Base-by-base conservation (phyloP, 1,140 invertebrate species). In the Bombus pascuorum region DNA sequence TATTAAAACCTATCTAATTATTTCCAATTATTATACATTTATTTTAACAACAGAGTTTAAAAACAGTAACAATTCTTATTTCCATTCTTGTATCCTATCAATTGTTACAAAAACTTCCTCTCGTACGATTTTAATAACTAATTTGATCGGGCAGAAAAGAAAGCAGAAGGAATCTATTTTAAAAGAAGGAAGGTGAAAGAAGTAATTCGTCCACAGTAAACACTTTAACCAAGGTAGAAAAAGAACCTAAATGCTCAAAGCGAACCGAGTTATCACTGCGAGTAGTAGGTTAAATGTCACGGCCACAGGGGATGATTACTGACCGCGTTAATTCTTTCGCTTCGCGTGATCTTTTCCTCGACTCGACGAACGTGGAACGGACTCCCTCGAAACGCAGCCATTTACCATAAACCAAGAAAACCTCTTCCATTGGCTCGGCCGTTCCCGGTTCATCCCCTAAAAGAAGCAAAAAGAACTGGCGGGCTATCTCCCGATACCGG, bases 321-420 rank as follows among this genome's bases (percentile, higher is more conserved):
- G 78, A 80, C 78, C 78, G 65, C 78, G 78, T 80, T 70, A 80
- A 80, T 80, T 80, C 65, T 80, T 80, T 80, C 65, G 78, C 78
- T 70, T 70, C 62, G 65, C 44, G 65, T 47, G 78, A 80, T 70
- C 65, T 76, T 73, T 78, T 79, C 62, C 65, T 47, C 65, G 34
- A 53, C 78, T 80, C 78, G 8, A 80, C 32, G 47, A 70, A 70
- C 42, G 78, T 8, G 44, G 39, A 47, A 44, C 65, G 44, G 34
- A 70, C 65, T 37, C 78, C 62, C 78, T 70, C 44, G 42, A 53
- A 80, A 70, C 65, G 18, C 39, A 13, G 42, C 78, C 78, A 37
- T 70, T 80, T 80, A 80, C 78, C 65, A 53, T 80, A 70, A 53
- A 80, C 44, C 44, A 42, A 80, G 78, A 18, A n/a, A 70, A 80